Conservation (phyloP, 2,888 invertebrate genomes). For the Osmoderma eremita region DNA sequence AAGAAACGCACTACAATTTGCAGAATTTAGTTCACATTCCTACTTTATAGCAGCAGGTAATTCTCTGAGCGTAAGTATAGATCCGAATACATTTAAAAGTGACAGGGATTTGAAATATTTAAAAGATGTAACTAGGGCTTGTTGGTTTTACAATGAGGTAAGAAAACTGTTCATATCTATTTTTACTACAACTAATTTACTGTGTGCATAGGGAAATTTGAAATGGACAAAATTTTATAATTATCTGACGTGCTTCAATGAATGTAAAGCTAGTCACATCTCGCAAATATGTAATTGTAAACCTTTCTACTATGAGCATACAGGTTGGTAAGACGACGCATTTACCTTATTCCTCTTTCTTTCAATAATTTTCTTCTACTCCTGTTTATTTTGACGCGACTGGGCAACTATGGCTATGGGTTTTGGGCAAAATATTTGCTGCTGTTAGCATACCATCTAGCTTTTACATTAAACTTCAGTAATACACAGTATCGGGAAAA, state of each 20-base stretch:
- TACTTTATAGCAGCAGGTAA: conserved; percentile 8
- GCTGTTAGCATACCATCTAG: too few relatives aligned
- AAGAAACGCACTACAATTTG: conserved; percentile 22
- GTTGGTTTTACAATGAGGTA: conserved; percentile 40
- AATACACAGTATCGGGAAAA: too few relatives aligned
- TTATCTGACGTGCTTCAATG: conserved; percentile 36
- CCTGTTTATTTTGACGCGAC: not conserved
- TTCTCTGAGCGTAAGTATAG: conserved; percentile 18
- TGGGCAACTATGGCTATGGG: not conserved
- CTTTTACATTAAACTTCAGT: too few relatives aligned
- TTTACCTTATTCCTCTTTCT: not conserved
- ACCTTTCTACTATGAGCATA: conserved; percentile 31
- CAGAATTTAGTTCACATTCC: conserved; percentile 28
- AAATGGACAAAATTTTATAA: conserved; percentile 35
- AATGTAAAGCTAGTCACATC: conserved; percentile 39
- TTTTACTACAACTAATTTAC: not conserved
- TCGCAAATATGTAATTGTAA: conserved; percentile 27
- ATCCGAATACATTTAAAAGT: conserved; percentile 23
- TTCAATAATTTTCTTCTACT: too few relatives aligned
- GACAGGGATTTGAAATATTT: conserved; percentile 31
- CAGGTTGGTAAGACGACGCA: conserved; percentile 5
- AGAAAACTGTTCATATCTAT: not conserved
- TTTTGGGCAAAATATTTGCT: too few relatives aligned
- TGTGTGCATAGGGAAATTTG: conserved; percentile 14
- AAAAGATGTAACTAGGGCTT: conserved; percentile 32